Conservation (phyloP, 2,797 vertebrate genomes). For the Parauchenoglanis punctatus region DNA sequence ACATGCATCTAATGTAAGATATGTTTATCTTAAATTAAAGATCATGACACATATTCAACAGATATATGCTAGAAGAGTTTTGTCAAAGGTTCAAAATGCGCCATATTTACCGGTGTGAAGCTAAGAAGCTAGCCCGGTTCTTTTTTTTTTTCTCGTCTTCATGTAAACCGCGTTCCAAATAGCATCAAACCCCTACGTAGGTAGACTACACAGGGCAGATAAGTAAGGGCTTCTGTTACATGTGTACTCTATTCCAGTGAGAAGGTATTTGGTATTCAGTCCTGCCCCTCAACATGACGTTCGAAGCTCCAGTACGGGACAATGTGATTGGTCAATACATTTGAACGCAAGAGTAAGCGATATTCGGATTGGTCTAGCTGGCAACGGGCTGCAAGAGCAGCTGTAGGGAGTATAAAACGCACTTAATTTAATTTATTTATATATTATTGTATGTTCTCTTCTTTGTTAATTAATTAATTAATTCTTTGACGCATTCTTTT, state of each 20-base stretch:
- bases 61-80: neutral
- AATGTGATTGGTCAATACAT: slow-evolving; percentile 63
- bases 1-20: neutral
- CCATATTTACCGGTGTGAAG: neutral
- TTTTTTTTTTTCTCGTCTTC: neutral
- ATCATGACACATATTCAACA: neutral
- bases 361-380: slow-evolving; percentile 37
- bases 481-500: no score
- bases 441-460: no score
- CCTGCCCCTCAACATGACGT: slow-evolving; percentile 34
- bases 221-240: neutral
- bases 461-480: no score
- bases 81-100: neutral
- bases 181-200: neutral
- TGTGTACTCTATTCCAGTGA: neutral
- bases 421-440: no score
- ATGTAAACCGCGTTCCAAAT: neutral
- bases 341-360: slow-evolving; percentile 18
- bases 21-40: neutral
- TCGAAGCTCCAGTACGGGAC: neutral
- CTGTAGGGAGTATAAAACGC: neutral
- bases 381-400: neutral
- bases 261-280: neutral
- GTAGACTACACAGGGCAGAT: neutral
- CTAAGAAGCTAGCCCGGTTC: neutral